A percentile compares a stretch with the other conserved stretches of the same genome.
These are phyloP conservation scores for Xylota sylvarum DNA, from an alignment of 2,888 invertebrate genomes.

Conservation along the genomic window DNA sequence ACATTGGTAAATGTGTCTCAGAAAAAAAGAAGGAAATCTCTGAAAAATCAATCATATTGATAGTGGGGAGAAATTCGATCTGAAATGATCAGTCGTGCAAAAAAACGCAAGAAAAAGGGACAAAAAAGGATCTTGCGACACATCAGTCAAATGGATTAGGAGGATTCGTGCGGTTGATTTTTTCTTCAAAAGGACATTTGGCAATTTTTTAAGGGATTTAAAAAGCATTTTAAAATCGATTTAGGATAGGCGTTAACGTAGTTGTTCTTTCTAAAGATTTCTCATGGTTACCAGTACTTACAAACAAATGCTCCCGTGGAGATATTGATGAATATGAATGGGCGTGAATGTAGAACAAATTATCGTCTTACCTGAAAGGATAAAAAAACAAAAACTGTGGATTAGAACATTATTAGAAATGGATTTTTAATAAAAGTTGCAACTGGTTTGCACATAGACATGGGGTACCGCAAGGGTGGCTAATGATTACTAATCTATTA, in stretches of 20 bases:
- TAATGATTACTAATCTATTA: conserved; percentile 46
- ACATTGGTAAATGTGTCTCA: conserved; percentile 15
- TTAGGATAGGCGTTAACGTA: conserved; percentile 46
- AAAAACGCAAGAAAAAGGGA: conserved; percentile 21
- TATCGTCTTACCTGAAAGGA: conserved; percentile 75
- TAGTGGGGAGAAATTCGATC: conserved; percentile 63
- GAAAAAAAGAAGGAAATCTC: conserved; percentile 14
- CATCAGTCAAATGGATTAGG: conserved; percentile 62
- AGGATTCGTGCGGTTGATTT: conserved; percentile 36
- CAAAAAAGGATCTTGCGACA: conserved; percentile 54
- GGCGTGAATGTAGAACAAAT: conserved; percentile 61
- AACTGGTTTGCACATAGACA: conserved; percentile 23
- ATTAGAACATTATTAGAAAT: conserved; percentile 19
- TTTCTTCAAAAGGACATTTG: neutral
- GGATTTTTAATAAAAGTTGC: conserved; percentile 33
- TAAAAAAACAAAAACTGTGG: conserved; percentile 15
- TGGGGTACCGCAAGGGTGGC: conserved; percentile 8
- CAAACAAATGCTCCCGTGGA: conserved; percentile 18
- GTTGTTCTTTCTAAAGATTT: conserved; percentile 21
- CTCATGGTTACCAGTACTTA: conserved; percentile 59
- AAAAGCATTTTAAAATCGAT: conserved; percentile 48
- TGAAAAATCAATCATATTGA: conserved; percentile 67
- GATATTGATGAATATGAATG: conserved; percentile 15
- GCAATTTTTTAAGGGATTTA: conserved; percentile 56
- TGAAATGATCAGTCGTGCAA: conserved; percentile 44